Base-by-base conservation (phyloP, 2,888 invertebrate genomes). In the Epinotia ramella region DNA sequence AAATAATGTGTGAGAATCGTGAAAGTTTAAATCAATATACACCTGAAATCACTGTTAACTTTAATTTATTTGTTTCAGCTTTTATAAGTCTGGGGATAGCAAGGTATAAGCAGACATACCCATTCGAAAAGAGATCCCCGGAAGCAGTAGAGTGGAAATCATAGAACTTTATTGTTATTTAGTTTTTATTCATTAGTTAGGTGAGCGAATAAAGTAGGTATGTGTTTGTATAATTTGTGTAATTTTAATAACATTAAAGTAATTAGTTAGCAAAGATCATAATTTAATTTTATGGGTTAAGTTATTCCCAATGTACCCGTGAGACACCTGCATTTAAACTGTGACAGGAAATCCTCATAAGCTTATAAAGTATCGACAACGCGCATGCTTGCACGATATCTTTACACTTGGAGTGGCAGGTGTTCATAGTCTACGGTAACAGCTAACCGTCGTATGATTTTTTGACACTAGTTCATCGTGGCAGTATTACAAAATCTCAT, bases 51-150 rank as follows among this genome's bases (percentile, higher is more conserved):
- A n/a, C 1, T 53, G 7, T 53, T 7, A 53, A 53, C n/a, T 53
- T 53, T 63, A 67, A 63, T 65, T 77, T 73, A 77, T 79, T 81
- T 84, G 44, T 95, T 95, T 60, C 90, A 96, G 96, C 90, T 65
- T 93, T 95, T 81, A 88, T 95, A 44, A 86, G 94, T 11, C 86
- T 96, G 59, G 96, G 96, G 18, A 87, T 95, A 24, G 95, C 96
- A 3, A 94, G 96, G 77, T 94, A 89, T 73, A 91, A 86, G 73
- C 91, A 94, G 80, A 87, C 90, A 73, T 94, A 84, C 76, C 93
- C 96, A 24, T 92, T 96, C 76, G 91, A 96, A 49, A 92, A 87
- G 78, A 87, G 82, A 79, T 81, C 46, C 24, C 28, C 9, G 3
- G 0, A 53, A 16, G 24, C 84, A 79, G 84, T 84, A 73, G 71